Conservation (phyloP, 2,113 vertebrate genomes). For the Illadopsis cleaveri region DNA sequence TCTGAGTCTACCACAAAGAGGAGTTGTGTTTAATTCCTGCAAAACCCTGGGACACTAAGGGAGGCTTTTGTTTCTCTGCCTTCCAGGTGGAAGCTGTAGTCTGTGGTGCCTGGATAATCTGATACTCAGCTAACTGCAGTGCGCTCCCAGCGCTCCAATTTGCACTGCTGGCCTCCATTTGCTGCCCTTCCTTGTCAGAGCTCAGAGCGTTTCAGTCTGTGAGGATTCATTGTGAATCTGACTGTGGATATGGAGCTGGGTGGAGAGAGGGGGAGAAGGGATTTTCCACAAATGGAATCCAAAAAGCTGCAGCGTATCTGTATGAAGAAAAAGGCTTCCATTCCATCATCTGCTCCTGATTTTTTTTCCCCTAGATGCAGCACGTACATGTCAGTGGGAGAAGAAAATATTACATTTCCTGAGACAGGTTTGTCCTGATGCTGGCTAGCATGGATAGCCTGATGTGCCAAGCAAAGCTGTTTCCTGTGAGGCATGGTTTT, state of each 20-base stretch:
- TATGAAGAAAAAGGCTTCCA: neutral
- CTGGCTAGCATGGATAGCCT: neutral
- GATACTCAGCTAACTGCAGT: neutral
- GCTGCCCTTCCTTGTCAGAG: neutral
- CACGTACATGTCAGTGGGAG: neutral
- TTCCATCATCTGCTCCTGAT: slow-evolving; percentile 4
- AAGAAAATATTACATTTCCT: neutral
- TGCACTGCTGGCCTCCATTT: neutral
- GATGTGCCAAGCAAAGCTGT: neutral
- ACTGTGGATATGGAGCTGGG: neutral
- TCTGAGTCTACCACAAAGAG: neutral
- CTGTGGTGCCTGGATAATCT: neutral
- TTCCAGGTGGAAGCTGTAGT: slow-evolving; percentile 11
- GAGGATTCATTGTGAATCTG: slow-evolving; percentile 1
- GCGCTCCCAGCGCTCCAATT: slow-evolving; percentile 6
- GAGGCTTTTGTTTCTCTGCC: slow-evolving; percentile 31
- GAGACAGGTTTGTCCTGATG: slow-evolving; percentile 12
- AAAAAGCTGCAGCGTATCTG: neutral
- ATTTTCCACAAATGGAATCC: slow-evolving; percentile 25
- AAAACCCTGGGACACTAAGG: neutral
- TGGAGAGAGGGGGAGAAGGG: neutral
- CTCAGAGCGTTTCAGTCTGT: neutral
- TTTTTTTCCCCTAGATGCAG: neutral
- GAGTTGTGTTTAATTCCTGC: neutral
- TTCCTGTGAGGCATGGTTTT: neutral